Percentiles rank a stretch among this genome's conserved stretches.
These are phyloP conservation scores for Pogonomyrmex barbatus DNA, from an alignment of 1,140 invertebrate species.

Conservation along the genomic window DNA sequence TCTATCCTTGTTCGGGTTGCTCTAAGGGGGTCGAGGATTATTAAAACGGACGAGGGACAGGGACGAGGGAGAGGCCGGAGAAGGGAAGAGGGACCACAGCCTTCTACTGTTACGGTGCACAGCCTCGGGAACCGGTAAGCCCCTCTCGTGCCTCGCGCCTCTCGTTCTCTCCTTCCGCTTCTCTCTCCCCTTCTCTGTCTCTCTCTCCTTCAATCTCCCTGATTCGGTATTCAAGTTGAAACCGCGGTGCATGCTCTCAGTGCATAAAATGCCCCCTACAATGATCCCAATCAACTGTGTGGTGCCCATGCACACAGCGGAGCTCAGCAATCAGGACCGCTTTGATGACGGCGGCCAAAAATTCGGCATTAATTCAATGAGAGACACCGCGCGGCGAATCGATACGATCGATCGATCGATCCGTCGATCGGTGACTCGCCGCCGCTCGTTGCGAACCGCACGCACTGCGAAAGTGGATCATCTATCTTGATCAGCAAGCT, in stretches of 20 bases:
- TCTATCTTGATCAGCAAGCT: slow-evolving; percentile 55
- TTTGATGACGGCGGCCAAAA: slow-evolving; percentile 76
- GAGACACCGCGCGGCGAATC: slow-evolving; percentile 40
- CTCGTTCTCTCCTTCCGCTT: slow-evolving; percentile 40
- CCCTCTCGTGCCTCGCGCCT: slow-evolving; percentile 40
- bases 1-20: slow-evolving; percentile 78
- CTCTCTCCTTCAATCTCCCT: slow-evolving; percentile 63
- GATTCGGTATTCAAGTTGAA: slow-evolving; percentile 81
- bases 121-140: slow-evolving; percentile 74
- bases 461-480: slow-evolving; percentile 56
- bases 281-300: slow-evolving; percentile 83
- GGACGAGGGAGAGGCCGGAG: not conserved
- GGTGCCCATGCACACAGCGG: slow-evolving; percentile 71
- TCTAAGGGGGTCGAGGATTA: slow-evolving; percentile 81
- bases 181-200: slow-evolving; percentile 58
- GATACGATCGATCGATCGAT: slow-evolving; percentile 45
- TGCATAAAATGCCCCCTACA: slow-evolving; percentile 83
- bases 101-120: slow-evolving; percentile 77
- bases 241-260: slow-evolving; percentile 81
- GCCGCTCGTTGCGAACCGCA: slow-evolving; percentile 41
- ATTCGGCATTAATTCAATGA: slow-evolving; percentile 64
- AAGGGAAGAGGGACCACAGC: slow-evolving; percentile 6
- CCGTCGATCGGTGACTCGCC: slow-evolving; percentile 35
- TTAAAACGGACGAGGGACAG: slow-evolving; percentile 80
- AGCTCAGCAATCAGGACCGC: slow-evolving; percentile 77